phyloP scores from a whole-genome alignment of 2,113 vertebrate genomes.

The Hippocampus comes region DNA sequence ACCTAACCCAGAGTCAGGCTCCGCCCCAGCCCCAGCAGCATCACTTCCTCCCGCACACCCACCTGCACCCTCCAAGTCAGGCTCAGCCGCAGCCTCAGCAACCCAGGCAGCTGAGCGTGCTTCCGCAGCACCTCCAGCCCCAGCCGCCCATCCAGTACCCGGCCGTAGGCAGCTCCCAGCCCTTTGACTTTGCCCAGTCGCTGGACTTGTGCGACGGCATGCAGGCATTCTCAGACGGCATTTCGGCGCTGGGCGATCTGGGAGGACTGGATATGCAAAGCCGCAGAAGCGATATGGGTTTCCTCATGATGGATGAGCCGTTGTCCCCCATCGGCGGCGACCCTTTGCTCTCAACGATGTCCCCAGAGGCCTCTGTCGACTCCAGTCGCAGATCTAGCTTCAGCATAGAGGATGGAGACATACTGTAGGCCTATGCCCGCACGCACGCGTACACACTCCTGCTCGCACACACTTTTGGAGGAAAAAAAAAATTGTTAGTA shows the following conservation, averaged over 20 bases:
- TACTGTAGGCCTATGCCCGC: conserved; percentile 73
- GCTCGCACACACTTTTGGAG: not conserved
- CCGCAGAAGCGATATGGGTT: conserved; percentile 84
- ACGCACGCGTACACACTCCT: conserved; percentile 12
- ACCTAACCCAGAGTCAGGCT: conserved; percentile 66
- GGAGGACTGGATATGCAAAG: conserved; percentile 76
- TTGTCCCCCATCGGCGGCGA: conserved; percentile 87
- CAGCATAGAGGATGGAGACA: conserved; percentile 94
- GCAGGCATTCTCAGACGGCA: conserved; percentile 75
- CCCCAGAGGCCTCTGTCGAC: conserved; percentile 89
- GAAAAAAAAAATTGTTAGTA: not conserved
- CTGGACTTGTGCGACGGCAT: conserved; percentile 85
- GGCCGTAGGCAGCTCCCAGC: conserved; percentile 75
- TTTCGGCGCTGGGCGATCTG: conserved; percentile 79
- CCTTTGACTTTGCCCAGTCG: conserved; percentile 83
- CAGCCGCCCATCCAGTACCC: conserved; percentile 76
- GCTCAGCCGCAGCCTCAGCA: conserved; percentile 46
- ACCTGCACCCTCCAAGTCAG: conserved; percentile 64
- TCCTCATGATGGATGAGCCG: conserved; percentile 92
- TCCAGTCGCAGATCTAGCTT: conserved; percentile 97
- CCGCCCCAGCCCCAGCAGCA: conserved; percentile 58
- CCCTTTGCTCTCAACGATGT: conserved; percentile 92
- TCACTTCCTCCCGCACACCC: conserved; percentile 61
- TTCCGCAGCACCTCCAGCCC: conserved; percentile 69
- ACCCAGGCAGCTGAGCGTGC: conserved; percentile 58